Base-by-base conservation (phyloP, 2,888 invertebrate species). In the Callimorpha dominula region DNA sequence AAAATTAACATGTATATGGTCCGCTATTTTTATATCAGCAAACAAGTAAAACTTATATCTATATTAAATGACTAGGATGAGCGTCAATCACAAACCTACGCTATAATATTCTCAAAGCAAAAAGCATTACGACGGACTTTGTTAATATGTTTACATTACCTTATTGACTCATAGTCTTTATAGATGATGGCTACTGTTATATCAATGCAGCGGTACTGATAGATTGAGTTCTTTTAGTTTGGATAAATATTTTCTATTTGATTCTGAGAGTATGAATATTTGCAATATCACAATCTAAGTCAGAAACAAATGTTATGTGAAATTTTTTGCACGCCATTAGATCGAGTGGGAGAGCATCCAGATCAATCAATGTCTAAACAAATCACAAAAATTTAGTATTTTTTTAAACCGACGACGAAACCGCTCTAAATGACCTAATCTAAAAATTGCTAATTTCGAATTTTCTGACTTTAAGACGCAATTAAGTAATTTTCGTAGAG, bases 151-250 rank as follows among this genome's bases (percentile, higher is more conserved):
- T 75, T 79, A 79, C 72, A 71, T 77, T 60, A 60, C 64, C 31
- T 65, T 65, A 67, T 65, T 57, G 54, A 79, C 78, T 79, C 72
- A 76, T 81, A n/a, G n/a, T n/a, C n/a, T n/a, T n/a, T n/a, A n/a
- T n/a, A 72, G 72, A 77, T 72, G 64, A 73, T 31, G 65, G 7
- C 57, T 60, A 68, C 49, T 65, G 15, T 42, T 54, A 40, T 54
- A 67, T 31, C n/a, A 42, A 42, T 66, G 17, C 42, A 40, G 11
- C 11, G 40, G 31, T 66, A 9, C 50, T 66, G 40, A 70, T 65
- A 60, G 69, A 79, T 73, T 77, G 72, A 83, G 77, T 77, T 64
- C 63, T 70, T 54, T 54, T 7, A 57, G 42, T 66, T 54, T 67
- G 71, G 65, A 72, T 77, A 78, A 71, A 81, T 70, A 74, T 42